A percentile compares a stretch with the other conserved stretches of the same genome.
Conservation (phyloP, 2,797 vertebrate species). For the Propithecus deckenii region DNA sequence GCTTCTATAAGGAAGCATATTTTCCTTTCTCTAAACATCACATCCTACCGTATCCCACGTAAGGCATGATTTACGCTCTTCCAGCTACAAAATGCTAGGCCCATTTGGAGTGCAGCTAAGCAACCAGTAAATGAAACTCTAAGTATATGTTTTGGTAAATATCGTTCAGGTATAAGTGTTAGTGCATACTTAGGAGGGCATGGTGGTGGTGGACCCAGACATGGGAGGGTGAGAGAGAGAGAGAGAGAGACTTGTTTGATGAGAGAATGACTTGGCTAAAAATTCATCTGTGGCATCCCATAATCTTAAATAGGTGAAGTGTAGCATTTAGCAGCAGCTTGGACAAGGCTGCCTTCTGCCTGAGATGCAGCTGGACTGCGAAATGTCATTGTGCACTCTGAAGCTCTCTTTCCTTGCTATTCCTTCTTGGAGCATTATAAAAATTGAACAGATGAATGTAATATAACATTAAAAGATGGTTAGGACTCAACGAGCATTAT, state of each 20-base stretch:
- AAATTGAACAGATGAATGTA: not conserved
- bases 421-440: not conserved
- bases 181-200: not conserved
- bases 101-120: conserved; percentile 51
- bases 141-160: conserved; percentile 50
- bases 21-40: conserved; percentile 72
- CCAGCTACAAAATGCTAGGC: conserved; percentile 40
- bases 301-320: not conserved
- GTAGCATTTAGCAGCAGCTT: not conserved
- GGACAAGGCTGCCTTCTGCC: not conserved
- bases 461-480: not conserved
- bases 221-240: not conserved
- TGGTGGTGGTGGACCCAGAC: not conserved
- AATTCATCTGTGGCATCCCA: not conserved
- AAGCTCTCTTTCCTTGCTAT: not conserved
- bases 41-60: conserved; percentile 46
- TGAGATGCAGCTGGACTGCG: not conserved
- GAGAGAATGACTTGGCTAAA: not conserved
- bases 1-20: conserved; percentile 68
- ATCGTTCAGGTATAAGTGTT: conserved; percentile 8
- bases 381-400: not conserved
- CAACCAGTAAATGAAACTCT: conserved; percentile 49
- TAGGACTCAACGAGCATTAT: not conserved
- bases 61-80: conserved; percentile 58
- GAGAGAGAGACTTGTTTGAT: not conserved